Base-by-base conservation (phyloP, 2,888 invertebrate genomes). In the Andrena haemorrhoa region DNA sequence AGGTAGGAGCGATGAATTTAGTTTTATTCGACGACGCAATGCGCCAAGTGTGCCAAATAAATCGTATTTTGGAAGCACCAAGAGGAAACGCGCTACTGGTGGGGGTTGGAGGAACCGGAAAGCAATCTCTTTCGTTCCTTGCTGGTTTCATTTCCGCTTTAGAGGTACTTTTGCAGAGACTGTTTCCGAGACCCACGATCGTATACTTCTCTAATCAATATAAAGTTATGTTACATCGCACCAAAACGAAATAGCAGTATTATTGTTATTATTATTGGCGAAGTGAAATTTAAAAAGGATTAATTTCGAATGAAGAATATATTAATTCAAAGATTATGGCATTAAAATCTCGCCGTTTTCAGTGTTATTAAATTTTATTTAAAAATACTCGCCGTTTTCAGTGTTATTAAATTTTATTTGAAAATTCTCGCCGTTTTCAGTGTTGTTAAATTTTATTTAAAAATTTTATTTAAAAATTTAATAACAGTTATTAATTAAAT, bases 11-110 rank as follows among this genome's bases (percentile, higher is more conserved):
- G 0, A 98, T 99, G 98, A 98, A 98, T 94, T 94, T 99, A 78
- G 98, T 99, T 2, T 95, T 99, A 8, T 99, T 99, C 91, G 98
- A 98, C 92, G 98, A 99, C 93, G 98, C 99, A 16, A 98, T 99
- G 97, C 96, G 96, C 85, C 98, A 99, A 92, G 96, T 99, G 69
- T 98, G 98, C 94, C 96, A 97, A 86, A 98, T 99, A 80, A 98
- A 98, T 93, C 96, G 99, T 75, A 98, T 99, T 86, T 94, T 99
- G 90, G 98, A 99, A 94, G 96, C 97, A 1, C 98, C 98, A 0
- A 95, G 98, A 88, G 98, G 99, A 16, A 98, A 99, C 92, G 98
- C 98, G 0, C 94, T 99, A 33, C 94, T 99, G 20, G 97, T 99
- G 29, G 99, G 99, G 33, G 99, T 99, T 0, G 99, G 99, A 56